phyloP scores from a whole-genome alignment of 1,140 invertebrate species.

The Lamellibrachia luymesi region DNA sequence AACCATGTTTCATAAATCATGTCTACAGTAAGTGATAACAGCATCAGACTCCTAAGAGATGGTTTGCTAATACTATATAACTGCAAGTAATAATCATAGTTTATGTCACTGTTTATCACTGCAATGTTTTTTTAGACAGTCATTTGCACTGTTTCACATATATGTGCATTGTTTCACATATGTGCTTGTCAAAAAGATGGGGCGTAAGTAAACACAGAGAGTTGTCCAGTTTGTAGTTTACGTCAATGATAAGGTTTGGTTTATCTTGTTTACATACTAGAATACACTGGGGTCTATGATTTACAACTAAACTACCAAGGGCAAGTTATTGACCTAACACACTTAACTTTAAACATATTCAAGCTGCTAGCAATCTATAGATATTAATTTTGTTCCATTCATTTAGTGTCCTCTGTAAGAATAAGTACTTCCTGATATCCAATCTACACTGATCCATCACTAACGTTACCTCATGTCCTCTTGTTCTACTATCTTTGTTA shows the following conservation, averaged over 20 bases:
- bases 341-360: not conserved
- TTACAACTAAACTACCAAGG: not conserved
- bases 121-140: not conserved
- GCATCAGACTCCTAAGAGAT: not conserved
- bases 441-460: no score
- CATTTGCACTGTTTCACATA: no score
- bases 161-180: no score
- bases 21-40: not conserved
- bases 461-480: no score
- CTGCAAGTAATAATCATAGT: not conserved
- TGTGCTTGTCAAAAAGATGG: not conserved
- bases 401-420: no score
- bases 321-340: not conserved
- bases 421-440: no score
- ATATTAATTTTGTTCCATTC: no score
- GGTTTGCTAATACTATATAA: no score
- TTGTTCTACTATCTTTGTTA: no score
- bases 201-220: not conserved
- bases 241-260: not conserved
- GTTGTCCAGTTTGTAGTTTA: not conserved
- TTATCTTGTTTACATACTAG: not conserved
- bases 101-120: not conserved
- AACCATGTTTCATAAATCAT: not conserved
- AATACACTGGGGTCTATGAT: not conserved
- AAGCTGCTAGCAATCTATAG: no score